Conservation (phyloP, 2,797 vertebrate genomes). For the Poliocrania exsul region DNA sequence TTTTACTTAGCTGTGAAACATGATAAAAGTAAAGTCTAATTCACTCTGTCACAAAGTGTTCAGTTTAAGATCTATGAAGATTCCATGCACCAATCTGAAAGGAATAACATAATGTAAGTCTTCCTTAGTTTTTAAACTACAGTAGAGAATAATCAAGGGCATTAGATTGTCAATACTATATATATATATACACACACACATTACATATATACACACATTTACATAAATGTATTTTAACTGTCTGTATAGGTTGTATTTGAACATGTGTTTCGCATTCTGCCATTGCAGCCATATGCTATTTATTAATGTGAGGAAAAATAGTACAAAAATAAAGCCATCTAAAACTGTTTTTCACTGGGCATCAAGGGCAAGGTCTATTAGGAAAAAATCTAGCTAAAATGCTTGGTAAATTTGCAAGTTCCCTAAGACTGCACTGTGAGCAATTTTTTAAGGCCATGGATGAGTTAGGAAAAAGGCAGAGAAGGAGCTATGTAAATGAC, state of each 20-base stretch:
- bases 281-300: conserved; percentile 32
- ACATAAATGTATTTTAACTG: background rate
- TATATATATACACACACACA: background rate
- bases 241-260: background rate
- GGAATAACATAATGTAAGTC: background rate
- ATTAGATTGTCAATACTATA: background rate
- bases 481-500: background rate
- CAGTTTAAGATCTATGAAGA: background rate
- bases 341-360: background rate
- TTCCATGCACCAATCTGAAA: background rate
- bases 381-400: background rate
- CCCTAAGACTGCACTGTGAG: background rate
- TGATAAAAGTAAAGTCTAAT: conserved; percentile 17
- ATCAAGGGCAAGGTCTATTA: background rate
- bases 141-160: background rate
- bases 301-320: conserved; percentile 47
- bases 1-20: background rate
- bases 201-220: background rate
- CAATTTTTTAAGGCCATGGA: background rate
- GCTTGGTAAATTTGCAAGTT: background rate
- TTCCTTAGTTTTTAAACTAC: background rate
- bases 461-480: background rate
- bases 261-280: conserved; percentile 59
- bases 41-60: background rate
- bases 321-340: background rate